A percentile compares a stretch with the other conserved stretches of the same genome.
These are phyloP conservation scores for Akabosia matsudoensis DNA, from an alignment of 1,140 invertebrate species.

Conservation along the genomic window DNA sequence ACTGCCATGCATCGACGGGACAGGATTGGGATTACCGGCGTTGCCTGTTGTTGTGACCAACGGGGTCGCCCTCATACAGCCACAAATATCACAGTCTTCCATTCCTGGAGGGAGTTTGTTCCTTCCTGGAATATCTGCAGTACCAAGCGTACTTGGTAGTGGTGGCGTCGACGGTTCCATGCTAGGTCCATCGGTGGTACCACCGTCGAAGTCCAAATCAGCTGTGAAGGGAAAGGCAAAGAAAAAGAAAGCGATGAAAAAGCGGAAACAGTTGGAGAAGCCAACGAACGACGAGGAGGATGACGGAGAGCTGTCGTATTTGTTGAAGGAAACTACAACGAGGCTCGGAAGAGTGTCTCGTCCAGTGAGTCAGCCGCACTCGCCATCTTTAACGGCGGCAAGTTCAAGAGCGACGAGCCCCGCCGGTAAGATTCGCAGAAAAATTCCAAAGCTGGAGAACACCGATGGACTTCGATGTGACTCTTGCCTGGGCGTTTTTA, in stretches of 20 bases:
- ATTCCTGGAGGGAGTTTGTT: not conserved
- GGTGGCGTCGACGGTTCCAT: not conserved
- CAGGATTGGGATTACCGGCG: not conserved
- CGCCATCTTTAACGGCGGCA: not conserved
- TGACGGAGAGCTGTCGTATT: constrained; percentile 27
- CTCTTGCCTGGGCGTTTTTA: constrained; percentile 39
- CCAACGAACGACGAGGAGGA: constrained; percentile 26
- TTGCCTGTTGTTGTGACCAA: not conserved
- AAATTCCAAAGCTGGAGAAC: constrained; percentile 36
- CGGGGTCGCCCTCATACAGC: not conserved
- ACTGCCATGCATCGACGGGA: not conserved
- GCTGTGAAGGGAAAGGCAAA: constrained; percentile 1
- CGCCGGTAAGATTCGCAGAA: constrained; percentile 4
- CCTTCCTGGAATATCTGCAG: not conserved
- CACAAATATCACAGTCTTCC: constrained; percentile 10
- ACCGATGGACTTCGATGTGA: constrained; percentile 36
- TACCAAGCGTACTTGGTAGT: not conserved
- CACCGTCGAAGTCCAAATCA: not conserved
- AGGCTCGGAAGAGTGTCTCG: constrained; percentile 24
- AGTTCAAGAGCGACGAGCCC: constrained; percentile 1
- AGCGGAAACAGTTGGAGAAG: too few species aligned
- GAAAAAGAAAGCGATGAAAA: constrained; percentile 14
- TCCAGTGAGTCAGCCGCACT: constrained; percentile 7
- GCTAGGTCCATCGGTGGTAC: not conserved
- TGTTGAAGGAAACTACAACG: constrained; percentile 32